Base-by-base conservation (phyloP, 2,797 vertebrate genomes). In the Hemitrygon akajei region DNA sequence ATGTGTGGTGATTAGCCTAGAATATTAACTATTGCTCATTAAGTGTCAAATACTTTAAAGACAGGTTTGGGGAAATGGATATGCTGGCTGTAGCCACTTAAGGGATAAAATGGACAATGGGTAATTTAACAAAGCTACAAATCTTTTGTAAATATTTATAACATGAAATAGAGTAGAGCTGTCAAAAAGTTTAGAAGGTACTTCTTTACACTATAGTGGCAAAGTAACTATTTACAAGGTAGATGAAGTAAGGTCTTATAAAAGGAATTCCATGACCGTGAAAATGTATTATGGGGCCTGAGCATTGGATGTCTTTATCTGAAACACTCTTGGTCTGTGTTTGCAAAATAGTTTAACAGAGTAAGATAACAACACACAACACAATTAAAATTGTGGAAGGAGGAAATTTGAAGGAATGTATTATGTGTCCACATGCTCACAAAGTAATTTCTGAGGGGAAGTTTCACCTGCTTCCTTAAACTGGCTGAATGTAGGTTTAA, bases 1-100 rank as follows among this genome's bases (percentile, higher is more conserved):
- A 75, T 40, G 71, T 58, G 47, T 93, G 71, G 71, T 14, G 40
- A 93, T 93, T 76, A 75, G 56, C 37, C 91, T 75, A 56, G 91
- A 93, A 40, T 75, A 40, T 93, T 58, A 93, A 93, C 69, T 75
- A 93, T 27, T 40, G 73, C 22, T 40, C 91, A 76, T 10, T 10
- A 58, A 30, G 6, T 40, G 71, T 93, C 91, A 93, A 58, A 34
- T 71, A 73, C 1, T 91, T 91, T 40, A 73, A 91, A 86, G 69
- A 47, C 34, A 73, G 73, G 71, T 73, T 34, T 27, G 20, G 20
- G 34, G 66, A 73, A 91, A 93, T 25, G 25, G 3, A 9, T 56
- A 56, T 56, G 71, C 40, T 93, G 11, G 22, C 14, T 25, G 37
- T 71, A 25, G 11, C 22, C 18, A 73, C 16, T 30, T 47, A 47